These are phyloP conservation scores for Porites lutea DNA, from an alignment of 64 coral and sea anemone genomes.

Conservation along the genomic window DNA sequence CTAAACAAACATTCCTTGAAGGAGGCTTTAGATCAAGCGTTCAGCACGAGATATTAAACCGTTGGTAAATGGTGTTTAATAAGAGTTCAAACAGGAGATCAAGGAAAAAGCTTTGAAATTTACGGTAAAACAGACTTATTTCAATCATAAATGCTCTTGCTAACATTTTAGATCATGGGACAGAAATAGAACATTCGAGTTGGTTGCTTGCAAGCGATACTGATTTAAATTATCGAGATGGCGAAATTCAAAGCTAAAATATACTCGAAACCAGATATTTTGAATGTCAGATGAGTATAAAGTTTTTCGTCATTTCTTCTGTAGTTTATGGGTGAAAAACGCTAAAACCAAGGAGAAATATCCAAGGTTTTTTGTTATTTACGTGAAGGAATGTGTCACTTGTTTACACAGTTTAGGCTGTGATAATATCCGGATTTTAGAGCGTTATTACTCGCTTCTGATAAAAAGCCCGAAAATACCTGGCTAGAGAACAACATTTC, in stretches of 20 bases:
- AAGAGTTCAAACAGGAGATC: conserved; percentile 1
- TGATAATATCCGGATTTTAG: no score
- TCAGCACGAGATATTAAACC: not conserved
- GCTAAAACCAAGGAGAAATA: not conserved
- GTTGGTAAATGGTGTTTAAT: not conserved
- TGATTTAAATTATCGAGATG: not conserved
- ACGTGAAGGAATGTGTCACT: not conserved
- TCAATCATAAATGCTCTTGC: no score
- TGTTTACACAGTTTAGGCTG: not conserved
- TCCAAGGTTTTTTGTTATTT: conserved; percentile 3
- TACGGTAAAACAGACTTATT: not conserved
- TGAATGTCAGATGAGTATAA: no score
- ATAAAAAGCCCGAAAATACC: no score
- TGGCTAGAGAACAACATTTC: no score
- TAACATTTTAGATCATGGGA: no score
- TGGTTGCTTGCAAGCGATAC: not conserved
- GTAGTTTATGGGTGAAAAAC: not conserved
- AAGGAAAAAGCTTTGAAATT: not conserved
- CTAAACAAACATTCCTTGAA: not conserved
- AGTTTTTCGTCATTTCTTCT: not conserved
- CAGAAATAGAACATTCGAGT: no score
- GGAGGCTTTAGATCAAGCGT: not conserved
- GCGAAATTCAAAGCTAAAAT: not conserved
- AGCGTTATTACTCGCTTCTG: no score
- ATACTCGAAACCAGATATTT: no score